Base-by-base conservation (phyloP, 1,140 invertebrate genomes). In the Teleogryllus occipitalis region DNA sequence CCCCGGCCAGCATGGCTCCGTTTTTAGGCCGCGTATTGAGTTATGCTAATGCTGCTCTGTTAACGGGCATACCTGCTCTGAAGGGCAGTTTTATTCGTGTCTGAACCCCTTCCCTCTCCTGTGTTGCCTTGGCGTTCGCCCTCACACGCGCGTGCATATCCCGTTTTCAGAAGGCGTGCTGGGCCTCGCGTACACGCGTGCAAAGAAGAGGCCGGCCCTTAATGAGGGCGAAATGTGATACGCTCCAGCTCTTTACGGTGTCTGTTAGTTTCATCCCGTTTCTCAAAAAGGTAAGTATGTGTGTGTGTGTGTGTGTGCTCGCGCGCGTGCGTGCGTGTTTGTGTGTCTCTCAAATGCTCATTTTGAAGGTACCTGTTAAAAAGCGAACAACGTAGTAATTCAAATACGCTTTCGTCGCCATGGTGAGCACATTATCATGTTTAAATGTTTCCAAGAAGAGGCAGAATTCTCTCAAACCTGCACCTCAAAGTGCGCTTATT, bases 181-280 rank as follows among this genome's bases (percentile, higher is more conserved):
- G 27, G 27, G 27, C 18, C 7, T 65, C 18, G 10, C 54, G 18
- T 18, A 65, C 54, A 65, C 54, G 54, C 18, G 18, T 65, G 54
- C 54, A 65, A 65, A 65, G 54, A 10, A 65, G 18, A 65, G 54
- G 10, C 18, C 18, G 54, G 54, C 54, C 18, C 18, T 18, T 14
- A 65, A 65, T 18, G 54, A 65, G 54, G 54, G 54, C 54, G 54
- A 65, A 65, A 65, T 65, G 54, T 65, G 54, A 65, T 65, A 65
- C 54, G 54, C 54, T 65, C 54, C 10, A 39, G 27, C 27, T 39
- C 27, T 39, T 39, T 39, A 39, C 27, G 54, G 54, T 18, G 54
- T 65, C 54, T 65, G 54, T 65, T 65, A 65, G 54, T 65, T 65
- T 65, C 54, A 65, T 65, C 54, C 18, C 54, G 54, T 65, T 65